Percentiles rank a stretch among this genome's conserved stretches.
Evolutionary conservation across 2,888 invertebrate species (phyloP).

Genomic region (Caenorhabditis wallacei): DNA sequence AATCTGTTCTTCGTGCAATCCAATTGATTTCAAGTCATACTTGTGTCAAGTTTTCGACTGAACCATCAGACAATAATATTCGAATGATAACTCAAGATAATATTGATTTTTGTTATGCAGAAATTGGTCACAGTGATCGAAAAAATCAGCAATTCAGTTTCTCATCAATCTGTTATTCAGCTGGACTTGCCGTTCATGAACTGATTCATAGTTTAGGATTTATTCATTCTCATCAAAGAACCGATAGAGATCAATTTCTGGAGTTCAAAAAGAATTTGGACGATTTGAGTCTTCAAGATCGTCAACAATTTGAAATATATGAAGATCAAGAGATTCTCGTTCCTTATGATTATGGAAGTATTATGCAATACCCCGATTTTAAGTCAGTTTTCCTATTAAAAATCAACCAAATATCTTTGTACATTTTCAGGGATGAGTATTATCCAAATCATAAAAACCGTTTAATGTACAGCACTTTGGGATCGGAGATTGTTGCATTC

Average conservation of each 20-base stretch:
- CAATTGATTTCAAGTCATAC: constrained; percentile 24
- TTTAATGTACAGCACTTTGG: constrained; percentile 12
- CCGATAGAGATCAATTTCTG: constrained; percentile 37
- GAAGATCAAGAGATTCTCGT: constrained; percentile 8
- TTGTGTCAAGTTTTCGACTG: constrained; percentile 31
- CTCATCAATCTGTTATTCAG: neutral
- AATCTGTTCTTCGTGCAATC: constrained; percentile 28
- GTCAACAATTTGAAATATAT: constrained; percentile 11
- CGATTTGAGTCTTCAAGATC: neutral
- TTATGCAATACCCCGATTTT: constrained; percentile 36
- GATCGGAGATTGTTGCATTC: constrained; percentile 22
- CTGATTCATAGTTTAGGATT: constrained; percentile 48
- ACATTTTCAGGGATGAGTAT: constrained; percentile 18
- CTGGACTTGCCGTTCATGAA: constrained; percentile 36
- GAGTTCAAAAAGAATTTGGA: constrained; percentile 10
- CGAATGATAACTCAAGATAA: neutral
- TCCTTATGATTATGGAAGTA: constrained; percentile 51
- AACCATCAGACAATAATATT: constrained; percentile 1
- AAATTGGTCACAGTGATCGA: constrained; percentile 18
- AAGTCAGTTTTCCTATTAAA: constrained; percentile 7
- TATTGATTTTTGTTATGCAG: constrained; percentile 3
- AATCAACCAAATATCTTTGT: neutral
- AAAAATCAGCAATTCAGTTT: constrained; percentile 14
- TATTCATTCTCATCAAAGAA: constrained; percentile 41
- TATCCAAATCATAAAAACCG: constrained; percentile 4